Base-by-base conservation (phyloP, 1,140 invertebrate species). In the Polypedilum pembai region DNA sequence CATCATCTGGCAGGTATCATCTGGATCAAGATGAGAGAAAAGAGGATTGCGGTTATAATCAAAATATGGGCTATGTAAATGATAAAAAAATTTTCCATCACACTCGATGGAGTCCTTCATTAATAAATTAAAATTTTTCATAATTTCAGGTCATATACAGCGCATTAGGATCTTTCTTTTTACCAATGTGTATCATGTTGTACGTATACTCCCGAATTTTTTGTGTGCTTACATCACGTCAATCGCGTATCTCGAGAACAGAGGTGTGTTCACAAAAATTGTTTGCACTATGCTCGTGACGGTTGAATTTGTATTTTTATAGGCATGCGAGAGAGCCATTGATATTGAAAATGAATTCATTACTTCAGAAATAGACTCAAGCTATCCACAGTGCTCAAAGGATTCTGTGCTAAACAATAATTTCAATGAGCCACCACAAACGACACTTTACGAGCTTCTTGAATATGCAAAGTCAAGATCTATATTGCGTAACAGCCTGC, bases 191-290 rank as follows among this genome's bases (percentile, higher is more conserved):
- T 5, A 92, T 96, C n/a, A 95, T 97, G 91, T 85, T 95, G 8
- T 93, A 95, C 79, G 93, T 95, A 8, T 96, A 96, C 80, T 87
- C 91, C 0, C 89, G 91, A 78, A 96, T 96, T 81, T 94, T 92
- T 7, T 92, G 91, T 78, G 91, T 94, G 41, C 90, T 94, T 8
- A 89, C 91, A 0, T 87, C 90, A 75, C 82, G 88, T 82, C 81
- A 86, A 79, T 77, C 84, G 78, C 78, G 82, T 74, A 75, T 82
- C 21, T 77, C 79, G 63, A 78, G 80, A 56, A 81, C 82, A 63
- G 80, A 74, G 73, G 73, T 73, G 73, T 15, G n/a, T 21, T 69
- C 17, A 33, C 12, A 8, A 10, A 20, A 69, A 69, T n/a, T 7
- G 17, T 21, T 17, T 56, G 7, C 8, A 17, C 10, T 15, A 56